Percentiles rank a stretch among this genome's conserved stretches.
Evolutionary conservation across 2,113 vertebrate species (phyloP).

Genomic region (Camelus bactrianus): DNA sequence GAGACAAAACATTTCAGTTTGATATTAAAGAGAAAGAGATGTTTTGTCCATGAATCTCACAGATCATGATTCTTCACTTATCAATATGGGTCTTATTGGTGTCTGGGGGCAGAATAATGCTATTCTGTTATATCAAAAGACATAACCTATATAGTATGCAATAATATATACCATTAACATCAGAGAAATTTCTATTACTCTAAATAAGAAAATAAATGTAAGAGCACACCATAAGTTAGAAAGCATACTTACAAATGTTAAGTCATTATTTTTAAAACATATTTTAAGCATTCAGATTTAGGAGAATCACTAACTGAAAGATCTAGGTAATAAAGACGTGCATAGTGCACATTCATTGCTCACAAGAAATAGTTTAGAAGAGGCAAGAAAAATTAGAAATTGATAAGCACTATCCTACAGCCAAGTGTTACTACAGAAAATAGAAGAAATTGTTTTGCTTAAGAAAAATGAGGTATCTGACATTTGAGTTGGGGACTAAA

Average conservation of each 20-base stretch:
- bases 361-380: background rate
- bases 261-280: background rate
- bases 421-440: background rate
- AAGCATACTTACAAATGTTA: background rate
- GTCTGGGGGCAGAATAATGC: background rate
- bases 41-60: background rate
- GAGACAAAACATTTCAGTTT: background rate
- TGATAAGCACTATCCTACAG: background rate
- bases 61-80: background rate
- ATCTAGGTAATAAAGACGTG: background rate
- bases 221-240: background rate
- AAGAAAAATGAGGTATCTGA: background rate
- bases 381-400: background rate
- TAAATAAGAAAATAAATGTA: conserved; percentile 26
- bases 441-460: background rate
- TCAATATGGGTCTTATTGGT: background rate
- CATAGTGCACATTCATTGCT: background rate
- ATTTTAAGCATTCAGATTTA: background rate
- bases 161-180: background rate
- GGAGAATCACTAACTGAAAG: background rate
- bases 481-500: background rate
- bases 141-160: background rate
- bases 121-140: background rate
- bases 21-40: background rate
- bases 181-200: background rate